Percentiles rank a stretch among this genome's conserved stretches.
phyloP scores from a whole-genome alignment of 2,113 vertebrate genomes.

The Solea senegalensis region DNA sequence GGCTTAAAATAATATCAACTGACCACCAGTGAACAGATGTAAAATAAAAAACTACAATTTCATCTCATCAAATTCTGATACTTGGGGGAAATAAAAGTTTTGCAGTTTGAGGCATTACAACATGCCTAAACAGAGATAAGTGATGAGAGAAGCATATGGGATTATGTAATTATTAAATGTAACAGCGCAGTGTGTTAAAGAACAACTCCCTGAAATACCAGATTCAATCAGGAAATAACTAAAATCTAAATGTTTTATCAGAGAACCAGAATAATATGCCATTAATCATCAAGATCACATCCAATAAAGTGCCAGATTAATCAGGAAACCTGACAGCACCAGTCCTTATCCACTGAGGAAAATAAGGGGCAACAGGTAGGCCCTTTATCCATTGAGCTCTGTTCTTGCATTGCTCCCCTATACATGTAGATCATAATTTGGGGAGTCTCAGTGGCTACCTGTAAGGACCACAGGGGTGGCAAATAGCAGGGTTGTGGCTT shows the following conservation, averaged over 20 bases:
- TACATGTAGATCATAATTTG: constrained; percentile 73
- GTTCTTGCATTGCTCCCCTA: constrained; percentile 72
- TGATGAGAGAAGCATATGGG: constrained; percentile 16
- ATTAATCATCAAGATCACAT: constrained; percentile 77
- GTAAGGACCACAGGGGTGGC: constrained; percentile 77
- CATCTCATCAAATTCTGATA: not conserved
- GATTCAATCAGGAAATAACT: constrained; percentile 57
- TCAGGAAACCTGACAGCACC: constrained; percentile 68
- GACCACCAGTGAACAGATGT: not conserved
- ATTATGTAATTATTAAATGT: constrained; percentile 16
- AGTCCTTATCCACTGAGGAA: constrained; percentile 64
- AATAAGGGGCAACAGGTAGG: constrained; percentile 72
- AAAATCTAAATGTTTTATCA: constrained; percentile 68
- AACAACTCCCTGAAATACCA: constrained; percentile 50
- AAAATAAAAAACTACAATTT: not conserved
- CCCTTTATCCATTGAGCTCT: constrained; percentile 75
- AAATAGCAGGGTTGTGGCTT: constrained; percentile 79
- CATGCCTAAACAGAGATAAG: constrained; percentile 19
- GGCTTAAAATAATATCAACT: not conserved
- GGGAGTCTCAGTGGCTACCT: constrained; percentile 74
- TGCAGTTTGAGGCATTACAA: not conserved
- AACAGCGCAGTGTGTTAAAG: constrained; percentile 22
- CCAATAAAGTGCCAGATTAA: constrained; percentile 72
- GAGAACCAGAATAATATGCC: constrained; percentile 58
- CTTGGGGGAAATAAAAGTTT: not conserved